phyloP scores from a whole-genome alignment of 2,888 invertebrate genomes.

The Patella caerulea region DNA sequence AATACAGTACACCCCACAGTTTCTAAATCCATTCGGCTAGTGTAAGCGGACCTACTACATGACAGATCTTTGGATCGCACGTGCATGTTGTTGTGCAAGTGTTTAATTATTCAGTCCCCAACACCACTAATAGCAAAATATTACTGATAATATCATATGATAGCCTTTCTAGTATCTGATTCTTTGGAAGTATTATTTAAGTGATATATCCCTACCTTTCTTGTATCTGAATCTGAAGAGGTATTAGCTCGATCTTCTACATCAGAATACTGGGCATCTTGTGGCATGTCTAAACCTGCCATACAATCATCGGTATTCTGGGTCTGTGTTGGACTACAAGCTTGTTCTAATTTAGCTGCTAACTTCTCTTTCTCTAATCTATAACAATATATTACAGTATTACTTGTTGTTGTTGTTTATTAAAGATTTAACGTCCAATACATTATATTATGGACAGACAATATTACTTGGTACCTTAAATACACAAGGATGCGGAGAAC shows the following conservation, averaged over 20 bases:
- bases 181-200: too few relatives aligned
- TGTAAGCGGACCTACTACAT: too few relatives aligned
- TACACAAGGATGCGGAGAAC: not conserved
- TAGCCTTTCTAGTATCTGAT: too few relatives aligned
- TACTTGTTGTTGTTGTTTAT: not conserved
- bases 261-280: constrained; percentile 51
- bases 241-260: constrained; percentile 35
- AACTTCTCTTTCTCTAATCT: constrained; percentile 64
- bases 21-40: too few relatives aligned
- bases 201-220: too few relatives aligned
- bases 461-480: not conserved
- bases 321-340: constrained; percentile 60
- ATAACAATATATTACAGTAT: not conserved
- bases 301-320: constrained; percentile 46
- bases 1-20: too few relatives aligned
- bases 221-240: not conserved
- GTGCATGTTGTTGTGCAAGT: too few relatives aligned
- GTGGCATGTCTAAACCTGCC: constrained; percentile 37
- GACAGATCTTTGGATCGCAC: too few relatives aligned
- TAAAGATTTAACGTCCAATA: not conserved
- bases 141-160: too few relatives aligned
- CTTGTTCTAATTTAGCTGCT: constrained; percentile 58
- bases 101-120: too few relatives aligned
- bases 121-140: too few relatives aligned
- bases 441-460: too few relatives aligned